A percentile compares a stretch with the other conserved stretches of the same genome.
phyloP scores from a whole-genome alignment of 1,140 invertebrate species.

The Drosophila lacertosa region DNA sequence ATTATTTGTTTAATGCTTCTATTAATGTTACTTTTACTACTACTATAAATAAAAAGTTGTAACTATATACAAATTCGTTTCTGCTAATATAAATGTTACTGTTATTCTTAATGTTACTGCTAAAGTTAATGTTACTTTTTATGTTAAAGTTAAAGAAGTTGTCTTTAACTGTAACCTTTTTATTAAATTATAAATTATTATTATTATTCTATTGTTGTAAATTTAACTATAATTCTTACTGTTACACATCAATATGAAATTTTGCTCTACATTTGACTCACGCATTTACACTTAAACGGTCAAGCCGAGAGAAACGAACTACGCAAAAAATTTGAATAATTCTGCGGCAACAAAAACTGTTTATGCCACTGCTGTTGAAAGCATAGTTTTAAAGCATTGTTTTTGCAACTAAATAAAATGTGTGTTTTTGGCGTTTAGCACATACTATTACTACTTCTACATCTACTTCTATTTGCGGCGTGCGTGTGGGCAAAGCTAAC shows the following conservation, averaged over 20 bases:
- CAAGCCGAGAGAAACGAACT: too few species aligned
- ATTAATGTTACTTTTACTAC: too few species aligned
- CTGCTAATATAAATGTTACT: background rate
- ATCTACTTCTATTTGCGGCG: background rate
- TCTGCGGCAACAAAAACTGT: background rate
- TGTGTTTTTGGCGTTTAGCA: conserved; percentile 4
- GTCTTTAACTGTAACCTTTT: background rate
- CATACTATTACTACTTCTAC: background rate
- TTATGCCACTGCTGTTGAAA: background rate
- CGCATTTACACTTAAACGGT: too few species aligned
- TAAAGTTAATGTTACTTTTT: background rate
- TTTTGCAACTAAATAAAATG: background rate
- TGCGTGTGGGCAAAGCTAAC: conserved; percentile 1
- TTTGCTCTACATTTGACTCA: too few species aligned
- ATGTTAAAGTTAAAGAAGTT: too few species aligned
- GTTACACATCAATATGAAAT: too few species aligned
- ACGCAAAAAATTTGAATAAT: background rate
- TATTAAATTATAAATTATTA: too few species aligned
- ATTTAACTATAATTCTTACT: too few species aligned
- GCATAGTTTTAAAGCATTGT: background rate
- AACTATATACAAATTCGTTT: too few species aligned
- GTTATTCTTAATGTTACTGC: background rate
- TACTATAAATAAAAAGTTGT: too few species aligned
- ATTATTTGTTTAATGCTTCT: too few species aligned
- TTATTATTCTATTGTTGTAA: too few species aligned